phyloP scores from a whole-genome alignment of 2,113 vertebrate genomes.

The Cygnus buccinator region DNA sequence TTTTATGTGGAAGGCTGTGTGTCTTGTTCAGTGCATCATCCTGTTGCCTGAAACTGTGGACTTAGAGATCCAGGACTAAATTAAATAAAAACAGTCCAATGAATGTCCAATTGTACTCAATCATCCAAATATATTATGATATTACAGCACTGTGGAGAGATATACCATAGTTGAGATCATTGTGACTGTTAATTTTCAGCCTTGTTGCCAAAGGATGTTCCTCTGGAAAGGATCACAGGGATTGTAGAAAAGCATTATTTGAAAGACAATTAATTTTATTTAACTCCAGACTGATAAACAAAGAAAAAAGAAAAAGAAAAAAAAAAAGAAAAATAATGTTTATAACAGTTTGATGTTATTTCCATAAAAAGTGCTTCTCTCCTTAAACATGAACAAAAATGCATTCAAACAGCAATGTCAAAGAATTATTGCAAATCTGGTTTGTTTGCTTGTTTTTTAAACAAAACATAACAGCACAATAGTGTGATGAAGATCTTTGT shows the following conservation, averaged over 20 bases:
- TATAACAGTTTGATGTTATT: neutral
- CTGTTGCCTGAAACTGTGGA: neutral
- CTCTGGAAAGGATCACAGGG: neutral
- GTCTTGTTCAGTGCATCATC: neutral
- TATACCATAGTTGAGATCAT: neutral
- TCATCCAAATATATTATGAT: neutral
- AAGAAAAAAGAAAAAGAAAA: neutral
- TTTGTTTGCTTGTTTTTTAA: neutral
- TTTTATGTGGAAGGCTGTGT: neutral
- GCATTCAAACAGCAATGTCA: neutral
- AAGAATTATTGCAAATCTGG: neutral
- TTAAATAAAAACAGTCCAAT: conserved; percentile 8
- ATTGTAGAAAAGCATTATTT: neutral
- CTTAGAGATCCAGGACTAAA: conserved; percentile 20
- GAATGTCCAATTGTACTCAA: neutral
- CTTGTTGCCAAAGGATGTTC: neutral
- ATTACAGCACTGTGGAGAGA: neutral
- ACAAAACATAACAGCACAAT: neutral
- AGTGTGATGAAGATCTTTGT: neutral
- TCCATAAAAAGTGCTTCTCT: neutral
- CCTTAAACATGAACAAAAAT: neutral
- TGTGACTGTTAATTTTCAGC: conserved; percentile 26
- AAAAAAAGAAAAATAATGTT: neutral
- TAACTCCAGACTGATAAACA: conserved; percentile 34
- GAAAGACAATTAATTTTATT: conserved; percentile 45